Evolutionary conservation across 2,113 vertebrate species (phyloP).

Genomic region (Cinclus cinclus): DNA sequence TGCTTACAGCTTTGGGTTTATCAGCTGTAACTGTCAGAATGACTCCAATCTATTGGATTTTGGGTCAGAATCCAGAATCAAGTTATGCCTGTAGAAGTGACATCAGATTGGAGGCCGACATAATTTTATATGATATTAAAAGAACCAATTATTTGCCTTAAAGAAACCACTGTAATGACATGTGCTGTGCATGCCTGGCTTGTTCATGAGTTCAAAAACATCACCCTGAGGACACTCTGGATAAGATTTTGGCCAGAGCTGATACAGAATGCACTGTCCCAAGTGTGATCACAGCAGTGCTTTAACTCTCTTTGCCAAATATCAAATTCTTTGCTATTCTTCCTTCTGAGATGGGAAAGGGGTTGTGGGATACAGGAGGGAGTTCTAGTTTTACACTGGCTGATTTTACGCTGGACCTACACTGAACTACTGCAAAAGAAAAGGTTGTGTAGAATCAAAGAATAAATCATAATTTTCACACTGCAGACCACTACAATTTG

Average conservation of each 20-base stretch:
- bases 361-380: neutral
- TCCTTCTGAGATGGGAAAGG: neutral
- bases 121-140: neutral
- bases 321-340: neutral
- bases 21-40: neutral
- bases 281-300: neutral
- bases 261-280: neutral
- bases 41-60: neutral
- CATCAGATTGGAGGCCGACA: neutral
- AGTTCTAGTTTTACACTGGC: neutral
- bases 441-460: neutral
- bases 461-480: neutral
- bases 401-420: neutral
- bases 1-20: neutral
- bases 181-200: neutral
- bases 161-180: neutral
- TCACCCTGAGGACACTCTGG: neutral
- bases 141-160: neutral
- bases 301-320: neutral
- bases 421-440: neutral
- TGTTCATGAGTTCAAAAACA: neutral
- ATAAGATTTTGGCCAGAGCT: neutral
- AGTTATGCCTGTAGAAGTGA: neutral
- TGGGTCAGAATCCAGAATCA: neutral
- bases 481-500: rapidly evolving